Evolutionary conservation across 2,888 invertebrate species (phyloP).

Genomic region (Sclerodermus sp.): DNA sequence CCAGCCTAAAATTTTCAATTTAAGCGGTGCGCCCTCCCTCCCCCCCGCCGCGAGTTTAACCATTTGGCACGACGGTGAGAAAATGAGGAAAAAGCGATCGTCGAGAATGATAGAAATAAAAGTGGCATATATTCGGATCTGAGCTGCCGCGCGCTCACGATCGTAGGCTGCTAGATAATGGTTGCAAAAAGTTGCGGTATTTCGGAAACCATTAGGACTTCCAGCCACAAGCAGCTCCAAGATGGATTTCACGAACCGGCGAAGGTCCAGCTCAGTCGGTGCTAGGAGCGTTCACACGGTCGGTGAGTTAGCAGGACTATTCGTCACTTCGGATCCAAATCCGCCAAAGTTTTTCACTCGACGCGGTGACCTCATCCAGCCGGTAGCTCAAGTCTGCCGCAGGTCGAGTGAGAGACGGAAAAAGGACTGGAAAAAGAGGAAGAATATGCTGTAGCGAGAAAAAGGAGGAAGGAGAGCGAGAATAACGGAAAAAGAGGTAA

Average conservation of each 20-base stretch:
- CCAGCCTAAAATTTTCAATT: too few relatives aligned
- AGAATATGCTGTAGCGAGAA: too few relatives aligned
- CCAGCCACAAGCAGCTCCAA: neutral
- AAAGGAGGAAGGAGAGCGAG: slow-evolving; percentile 8
- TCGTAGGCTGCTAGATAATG: neutral
- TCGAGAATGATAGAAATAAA: too few relatives aligned
- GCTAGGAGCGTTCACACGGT: neutral
- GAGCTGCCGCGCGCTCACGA: too few relatives aligned
- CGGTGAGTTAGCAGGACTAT: slow-evolving; percentile 16
- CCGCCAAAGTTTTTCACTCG: slow-evolving; percentile 26
- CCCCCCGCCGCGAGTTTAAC: too few relatives aligned
- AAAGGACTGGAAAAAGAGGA: slow-evolving; percentile 24
- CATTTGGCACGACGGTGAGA: too few relatives aligned
- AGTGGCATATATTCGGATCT: too few relatives aligned
- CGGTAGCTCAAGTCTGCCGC: slow-evolving; percentile 27
- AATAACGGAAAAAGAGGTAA: neutral
- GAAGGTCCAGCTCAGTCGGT: neutral
- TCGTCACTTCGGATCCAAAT: slow-evolving; percentile 31
- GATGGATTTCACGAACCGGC: slow-evolving; percentile 3
- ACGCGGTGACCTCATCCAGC: slow-evolving; percentile 33
- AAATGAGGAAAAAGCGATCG: too few relatives aligned
- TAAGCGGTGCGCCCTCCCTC: too few relatives aligned
- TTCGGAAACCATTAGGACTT: slow-evolving; percentile 8
- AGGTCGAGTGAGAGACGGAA: slow-evolving; percentile 11
- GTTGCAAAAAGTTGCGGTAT: slow-evolving; percentile 3